These are phyloP conservation scores for Rapana venosa DNA, from an alignment of 2,888 invertebrate genomes.

Conservation along the genomic window DNA sequence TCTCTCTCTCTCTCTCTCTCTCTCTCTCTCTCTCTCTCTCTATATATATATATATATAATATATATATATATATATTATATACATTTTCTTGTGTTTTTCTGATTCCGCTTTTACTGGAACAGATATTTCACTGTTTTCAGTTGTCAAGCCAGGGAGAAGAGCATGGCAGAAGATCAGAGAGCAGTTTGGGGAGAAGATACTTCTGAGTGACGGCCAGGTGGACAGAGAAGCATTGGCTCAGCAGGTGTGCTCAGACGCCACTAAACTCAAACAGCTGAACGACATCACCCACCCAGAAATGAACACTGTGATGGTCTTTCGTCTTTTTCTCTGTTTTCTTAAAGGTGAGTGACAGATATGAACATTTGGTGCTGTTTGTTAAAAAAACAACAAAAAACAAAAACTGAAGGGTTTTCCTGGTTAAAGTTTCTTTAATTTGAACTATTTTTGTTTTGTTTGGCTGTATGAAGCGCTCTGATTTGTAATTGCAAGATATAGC, in stretches of 20 bases:
- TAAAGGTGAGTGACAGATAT: slow-evolving; percentile 62
- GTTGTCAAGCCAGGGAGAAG: slow-evolving; percentile 88
- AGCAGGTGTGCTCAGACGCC: slow-evolving; percentile 86
- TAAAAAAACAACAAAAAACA: not conserved
- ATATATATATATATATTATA: too few species aligned
- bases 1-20: too few species aligned
- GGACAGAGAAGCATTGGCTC: slow-evolving; percentile 85
- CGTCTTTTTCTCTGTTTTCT: slow-evolving; percentile 80
- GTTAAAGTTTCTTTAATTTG: too few species aligned
- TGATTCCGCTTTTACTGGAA: not conserved
- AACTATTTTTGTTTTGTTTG: too few species aligned
- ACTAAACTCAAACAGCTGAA: slow-evolving; percentile 86
- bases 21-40: too few species aligned
- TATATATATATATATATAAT: too few species aligned
- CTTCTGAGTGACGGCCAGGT: slow-evolving; percentile 84
- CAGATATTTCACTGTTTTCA: slow-evolving; percentile 43
- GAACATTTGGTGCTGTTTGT: not conserved
- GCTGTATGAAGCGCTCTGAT: too few species aligned
- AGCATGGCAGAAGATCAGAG: slow-evolving; percentile 85
- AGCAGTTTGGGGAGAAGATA: slow-evolving; percentile 86
- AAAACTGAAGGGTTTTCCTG: not conserved
- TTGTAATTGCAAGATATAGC: too few species aligned
- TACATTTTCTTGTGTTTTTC: not conserved
- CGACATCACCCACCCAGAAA: slow-evolving; percentile 89
- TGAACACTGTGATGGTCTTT: slow-evolving; percentile 86